Conservation (phyloP, 2,113 vertebrate species). For the Eublepharis macularius region DNA sequence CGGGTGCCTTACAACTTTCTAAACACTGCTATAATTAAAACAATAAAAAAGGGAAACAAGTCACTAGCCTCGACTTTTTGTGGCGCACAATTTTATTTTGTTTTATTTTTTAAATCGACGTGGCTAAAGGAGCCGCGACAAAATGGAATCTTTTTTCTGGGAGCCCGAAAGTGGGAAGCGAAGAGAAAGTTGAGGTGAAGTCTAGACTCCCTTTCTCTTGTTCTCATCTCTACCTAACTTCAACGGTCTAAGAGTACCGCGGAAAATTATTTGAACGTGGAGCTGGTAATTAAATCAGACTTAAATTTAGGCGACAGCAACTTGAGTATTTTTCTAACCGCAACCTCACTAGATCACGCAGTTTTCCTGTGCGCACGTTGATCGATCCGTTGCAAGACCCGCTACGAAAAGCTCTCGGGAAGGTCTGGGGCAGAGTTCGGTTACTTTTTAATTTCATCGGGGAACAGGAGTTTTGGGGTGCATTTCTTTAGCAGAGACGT, state of each 20-base stretch:
- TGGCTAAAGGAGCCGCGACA: constrained; percentile 20
- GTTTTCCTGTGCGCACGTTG: background rate
- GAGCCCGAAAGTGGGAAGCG: constrained; percentile 40
- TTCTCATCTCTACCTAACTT: background rate
- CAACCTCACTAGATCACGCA: background rate
- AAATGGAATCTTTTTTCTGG: constrained; percentile 61
- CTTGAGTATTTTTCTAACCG: background rate
- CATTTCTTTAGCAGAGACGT: no score
- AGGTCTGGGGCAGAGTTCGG: background rate
- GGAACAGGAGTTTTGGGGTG: no score
- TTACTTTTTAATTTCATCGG: no score
- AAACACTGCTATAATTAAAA: constrained; percentile 68
- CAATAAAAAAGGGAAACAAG: constrained; percentile 76
- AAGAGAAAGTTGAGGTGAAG: constrained; percentile 35
- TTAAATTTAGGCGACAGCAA: background rate
- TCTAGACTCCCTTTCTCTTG: constrained; percentile 12
- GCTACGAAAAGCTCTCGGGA: background rate
- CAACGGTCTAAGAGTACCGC: background rate
- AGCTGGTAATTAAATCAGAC: background rate
- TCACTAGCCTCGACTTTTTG: constrained; percentile 68
- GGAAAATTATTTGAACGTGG: background rate
- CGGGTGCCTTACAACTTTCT: constrained; percentile 75
- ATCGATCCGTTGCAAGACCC: background rate
- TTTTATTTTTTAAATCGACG: no score
- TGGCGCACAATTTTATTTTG: constrained; percentile 22